Base-by-base conservation (phyloP, 2,797 vertebrate genomes). In the Tragelaphus eurycerus region DNA sequence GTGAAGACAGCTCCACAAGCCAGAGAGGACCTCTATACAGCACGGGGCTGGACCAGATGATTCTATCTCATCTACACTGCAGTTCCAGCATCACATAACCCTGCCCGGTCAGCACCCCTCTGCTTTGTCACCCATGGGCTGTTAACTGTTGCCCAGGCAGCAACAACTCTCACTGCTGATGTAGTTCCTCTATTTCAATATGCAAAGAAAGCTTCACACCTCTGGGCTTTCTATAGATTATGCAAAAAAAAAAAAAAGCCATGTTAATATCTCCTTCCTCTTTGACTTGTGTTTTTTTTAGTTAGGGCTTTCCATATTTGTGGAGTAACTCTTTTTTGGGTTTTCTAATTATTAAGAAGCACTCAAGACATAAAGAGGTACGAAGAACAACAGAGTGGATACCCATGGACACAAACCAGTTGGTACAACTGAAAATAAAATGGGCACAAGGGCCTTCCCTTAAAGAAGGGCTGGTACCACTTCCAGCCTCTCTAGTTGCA, bases 171-270 rank as follows among this genome's bases (percentile, higher is more conserved):
- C 19, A 10, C 46, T 86, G 74, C 52, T 38, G 19, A 52, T 71
- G 82, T 9, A 38, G 59, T 88, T 97, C 81, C 84, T 89, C 76
- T 87, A 25, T 83, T 31, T 52, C 93, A 60, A 74, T 95, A 97
- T 97, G 96, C 96, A 97, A 97, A 98, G 46, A 57, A 31, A 93
- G 64, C 57, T 48, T 95, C 57, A 11, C 62, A 95, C 31, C 82
- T 78, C 78, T 16, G 23, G 54, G 71, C 90, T 96, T 96, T 97
- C 96, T 97, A 96, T 76, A 96, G 97, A 92, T 96, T 92, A 96
- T 97, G 97, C 92, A 97, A 96, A 98, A 71, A 34, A 60, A 67
- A 60, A 57, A 86, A 46, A 27, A 31, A 48, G 27, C 7, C 74
- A 79, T 96, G 92, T 97, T 89, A 96, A 60, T 90, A 95, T 60